Percentiles rank a stretch among this genome's conserved stretches.
phyloP scores from a whole-genome alignment of 2,797 vertebrate species.

The Oreortyx pictus region DNA sequence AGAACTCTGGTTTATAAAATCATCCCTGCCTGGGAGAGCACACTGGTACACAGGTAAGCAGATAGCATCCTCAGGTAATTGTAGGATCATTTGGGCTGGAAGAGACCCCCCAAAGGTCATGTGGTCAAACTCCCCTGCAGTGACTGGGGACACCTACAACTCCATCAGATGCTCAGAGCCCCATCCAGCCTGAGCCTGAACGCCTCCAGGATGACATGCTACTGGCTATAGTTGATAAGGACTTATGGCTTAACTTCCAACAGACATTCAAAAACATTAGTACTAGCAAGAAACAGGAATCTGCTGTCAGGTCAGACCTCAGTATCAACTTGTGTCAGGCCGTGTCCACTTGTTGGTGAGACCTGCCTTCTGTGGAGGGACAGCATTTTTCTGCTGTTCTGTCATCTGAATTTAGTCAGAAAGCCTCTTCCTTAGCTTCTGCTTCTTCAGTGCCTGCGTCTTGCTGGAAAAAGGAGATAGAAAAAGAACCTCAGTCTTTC shows the following conservation, averaged over 20 bases:
- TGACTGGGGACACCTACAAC: no score
- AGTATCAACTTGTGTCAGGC: neutral
- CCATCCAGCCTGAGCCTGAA: no score
- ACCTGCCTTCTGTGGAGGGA: neutral
- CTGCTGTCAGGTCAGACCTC: neutral
- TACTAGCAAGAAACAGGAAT: neutral
- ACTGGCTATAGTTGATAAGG: neutral
- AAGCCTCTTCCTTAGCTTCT: neutral
- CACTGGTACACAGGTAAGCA: neutral
- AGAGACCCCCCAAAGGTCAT: no score
- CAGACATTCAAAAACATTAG: neutral
- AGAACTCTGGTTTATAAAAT: fast-evolving
- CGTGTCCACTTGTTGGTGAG: fast-evolving
- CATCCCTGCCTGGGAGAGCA: neutral
- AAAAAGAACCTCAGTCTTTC: neutral
- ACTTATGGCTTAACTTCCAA: neutral
- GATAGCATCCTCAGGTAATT: neutral
- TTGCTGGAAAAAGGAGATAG: neutral
- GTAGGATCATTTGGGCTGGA: no score
- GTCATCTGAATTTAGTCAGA: neutral
- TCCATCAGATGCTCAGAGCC: no score
- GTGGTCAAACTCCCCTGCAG: no score
- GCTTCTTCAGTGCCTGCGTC: neutral
- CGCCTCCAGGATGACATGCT: neutral
- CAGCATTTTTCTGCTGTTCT: neutral